phyloP scores from a whole-genome alignment of 2,113 vertebrate species.

The Perca fluviatilis region DNA sequence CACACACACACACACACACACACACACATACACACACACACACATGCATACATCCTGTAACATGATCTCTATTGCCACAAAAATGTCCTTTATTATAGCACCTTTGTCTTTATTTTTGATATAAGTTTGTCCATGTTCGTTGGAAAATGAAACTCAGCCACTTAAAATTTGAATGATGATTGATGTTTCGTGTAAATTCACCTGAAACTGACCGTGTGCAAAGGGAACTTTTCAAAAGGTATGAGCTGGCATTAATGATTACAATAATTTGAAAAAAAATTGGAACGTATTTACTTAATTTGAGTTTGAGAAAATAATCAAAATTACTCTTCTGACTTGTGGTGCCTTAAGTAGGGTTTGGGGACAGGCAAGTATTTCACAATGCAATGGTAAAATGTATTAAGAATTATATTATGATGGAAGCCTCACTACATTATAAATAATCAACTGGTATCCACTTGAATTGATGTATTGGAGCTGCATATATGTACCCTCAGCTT shows the following conservation, averaged over 20 bases:
- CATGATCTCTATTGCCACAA: conserved; percentile 25
- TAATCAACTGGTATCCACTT: neutral
- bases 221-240: neutral
- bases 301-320: neutral
- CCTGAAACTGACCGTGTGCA: neutral
- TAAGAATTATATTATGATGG: neutral
- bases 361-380: neutral
- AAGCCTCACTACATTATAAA: neutral
- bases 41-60: conserved; percentile 26
- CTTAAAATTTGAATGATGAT: neutral
- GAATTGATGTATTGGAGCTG: neutral
- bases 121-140: neutral
- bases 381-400: neutral
- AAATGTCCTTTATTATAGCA: conserved; percentile 26
- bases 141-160: neutral
- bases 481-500: neutral
- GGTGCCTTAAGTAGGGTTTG: neutral
- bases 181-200: neutral
- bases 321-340: neutral
- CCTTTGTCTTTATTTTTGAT: neutral
- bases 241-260: neutral
- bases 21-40: conserved; percentile 32
- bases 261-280: neutral
- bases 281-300: neutral
- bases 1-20: conserved; percentile 40